phyloP scores from a whole-genome alignment of 2,113 vertebrate genomes.

The Danionella cerebrum region DNA sequence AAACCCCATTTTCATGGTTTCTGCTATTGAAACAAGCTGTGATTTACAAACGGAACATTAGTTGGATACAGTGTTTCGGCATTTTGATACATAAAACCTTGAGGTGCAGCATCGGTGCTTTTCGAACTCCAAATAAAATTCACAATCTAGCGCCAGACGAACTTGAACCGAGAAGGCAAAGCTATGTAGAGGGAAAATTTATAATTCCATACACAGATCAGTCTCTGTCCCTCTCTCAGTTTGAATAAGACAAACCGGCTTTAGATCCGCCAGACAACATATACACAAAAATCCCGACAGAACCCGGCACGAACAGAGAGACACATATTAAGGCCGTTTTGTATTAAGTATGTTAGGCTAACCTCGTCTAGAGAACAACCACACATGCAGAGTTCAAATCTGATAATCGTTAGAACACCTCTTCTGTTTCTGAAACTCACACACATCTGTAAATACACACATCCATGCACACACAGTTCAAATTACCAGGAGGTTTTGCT shows the following conservation, averaged over 20 bases:
- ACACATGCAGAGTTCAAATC: conserved; percentile 12
- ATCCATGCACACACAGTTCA: neutral
- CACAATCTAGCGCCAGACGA: neutral
- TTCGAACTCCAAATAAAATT: conserved; percentile 22
- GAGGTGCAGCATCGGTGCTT: conserved; percentile 40
- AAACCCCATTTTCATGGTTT: conserved; percentile 8
- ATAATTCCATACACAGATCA: neutral
- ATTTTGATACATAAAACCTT: conserved; percentile 42
- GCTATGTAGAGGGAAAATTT: neutral
- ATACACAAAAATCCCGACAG: neutral
- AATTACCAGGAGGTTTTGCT: too few species aligned
- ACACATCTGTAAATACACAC: neutral
- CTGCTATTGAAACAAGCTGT: conserved; percentile 12
- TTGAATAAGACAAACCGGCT: neutral
- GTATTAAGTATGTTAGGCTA: conserved; percentile 32
- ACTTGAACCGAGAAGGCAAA: conserved; percentile 3
- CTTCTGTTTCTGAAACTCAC: neutral
- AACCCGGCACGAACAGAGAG: conserved; percentile 10
- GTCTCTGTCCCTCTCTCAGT: neutral
- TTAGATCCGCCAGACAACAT: neutral
- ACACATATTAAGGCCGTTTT: conserved; percentile 41
- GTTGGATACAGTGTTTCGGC: conserved; percentile 41
- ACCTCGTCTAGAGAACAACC: conserved; percentile 21
- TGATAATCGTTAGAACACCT: conserved; percentile 2
- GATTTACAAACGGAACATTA: conserved; percentile 32